These are phyloP conservation scores for Cabera pusaria DNA, from an alignment of 2,888 invertebrate species.

Conservation along the genomic window DNA sequence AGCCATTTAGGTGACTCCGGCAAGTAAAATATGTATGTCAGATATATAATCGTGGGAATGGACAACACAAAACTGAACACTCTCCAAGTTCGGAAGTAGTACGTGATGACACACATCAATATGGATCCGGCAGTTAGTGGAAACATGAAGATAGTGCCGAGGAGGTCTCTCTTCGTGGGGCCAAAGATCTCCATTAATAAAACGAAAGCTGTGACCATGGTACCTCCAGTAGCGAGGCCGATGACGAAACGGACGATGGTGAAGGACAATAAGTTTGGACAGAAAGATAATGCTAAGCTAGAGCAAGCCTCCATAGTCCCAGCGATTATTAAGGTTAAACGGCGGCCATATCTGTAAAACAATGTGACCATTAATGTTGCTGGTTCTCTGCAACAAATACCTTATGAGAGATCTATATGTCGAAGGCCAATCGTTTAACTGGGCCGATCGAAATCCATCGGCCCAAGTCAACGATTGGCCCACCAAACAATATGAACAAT, in stretches of 20 bases:
- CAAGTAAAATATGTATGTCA: constrained; percentile 85
- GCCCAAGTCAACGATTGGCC: too few relatives aligned
- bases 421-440: too few relatives aligned
- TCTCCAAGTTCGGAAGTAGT: constrained; percentile 84
- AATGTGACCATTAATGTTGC: too few relatives aligned
- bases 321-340: constrained; percentile 83
- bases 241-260: constrained; percentile 85
- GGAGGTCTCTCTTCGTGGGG: constrained; percentile 59
- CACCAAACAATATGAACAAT: too few relatives aligned
- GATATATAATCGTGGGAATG: constrained; percentile 78
- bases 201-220: constrained; percentile 87
- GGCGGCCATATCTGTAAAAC: constrained; percentile 87
- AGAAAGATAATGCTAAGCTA: constrained; percentile 85
- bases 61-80: constrained; percentile 83
- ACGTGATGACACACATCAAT: constrained; percentile 81
- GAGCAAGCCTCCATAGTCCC: constrained; percentile 85
- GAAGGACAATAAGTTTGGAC: constrained; percentile 81
- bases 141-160: constrained; percentile 82
- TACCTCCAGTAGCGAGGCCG: constrained; percentile 88
- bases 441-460: too few relatives aligned
- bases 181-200: constrained; percentile 85
- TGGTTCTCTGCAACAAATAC: too few relatives aligned
- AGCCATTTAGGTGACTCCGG: constrained; percentile 92
- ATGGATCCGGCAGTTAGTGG: constrained; percentile 85
- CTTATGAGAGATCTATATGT: too few relatives aligned